Evolutionary conservation across 2,888 invertebrate genomes (phyloP).

Genomic region (Erebia palarica): DNA sequence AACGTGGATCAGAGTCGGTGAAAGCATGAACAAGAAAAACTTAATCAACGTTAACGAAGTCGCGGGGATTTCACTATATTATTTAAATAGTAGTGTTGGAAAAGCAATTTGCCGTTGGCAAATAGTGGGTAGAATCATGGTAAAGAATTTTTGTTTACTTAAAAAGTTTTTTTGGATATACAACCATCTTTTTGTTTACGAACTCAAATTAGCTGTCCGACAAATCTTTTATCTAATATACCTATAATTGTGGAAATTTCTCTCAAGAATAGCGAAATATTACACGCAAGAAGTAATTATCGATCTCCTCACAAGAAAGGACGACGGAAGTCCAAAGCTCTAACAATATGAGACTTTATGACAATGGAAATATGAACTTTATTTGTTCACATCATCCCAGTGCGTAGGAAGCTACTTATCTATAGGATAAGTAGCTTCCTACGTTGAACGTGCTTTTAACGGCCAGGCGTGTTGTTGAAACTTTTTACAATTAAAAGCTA

Average conservation of each 20-base stretch:
- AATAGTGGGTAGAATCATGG: too few species aligned
- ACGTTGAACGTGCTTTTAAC: conserved; percentile 1
- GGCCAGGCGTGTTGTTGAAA: neutral
- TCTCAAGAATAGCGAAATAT: conserved; percentile 8
- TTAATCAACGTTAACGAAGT: too few species aligned
- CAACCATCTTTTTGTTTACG: too few species aligned
- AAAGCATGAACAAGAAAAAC: too few species aligned
- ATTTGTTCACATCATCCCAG: neutral
- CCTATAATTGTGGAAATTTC: conserved; percentile 1
- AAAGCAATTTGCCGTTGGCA: too few species aligned
- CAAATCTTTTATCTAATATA: neutral
- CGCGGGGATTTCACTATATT: too few species aligned
- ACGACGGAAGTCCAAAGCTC: neutral
- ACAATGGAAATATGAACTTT: neutral
- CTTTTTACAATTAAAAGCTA: too few species aligned
- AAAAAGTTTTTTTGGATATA: too few species aligned
- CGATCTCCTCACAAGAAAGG: neutral
- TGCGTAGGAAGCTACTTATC: conserved; percentile 6
- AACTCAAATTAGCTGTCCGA: neutral
- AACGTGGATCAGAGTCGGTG: too few species aligned
- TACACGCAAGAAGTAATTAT: conserved; percentile 10
- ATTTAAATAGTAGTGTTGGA: too few species aligned
- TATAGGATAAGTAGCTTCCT: too few species aligned
- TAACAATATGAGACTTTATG: neutral
- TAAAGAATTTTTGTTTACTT: too few species aligned